phyloP scores from a whole-genome alignment of 1,140 invertebrate genomes.

The Atta texana region DNA sequence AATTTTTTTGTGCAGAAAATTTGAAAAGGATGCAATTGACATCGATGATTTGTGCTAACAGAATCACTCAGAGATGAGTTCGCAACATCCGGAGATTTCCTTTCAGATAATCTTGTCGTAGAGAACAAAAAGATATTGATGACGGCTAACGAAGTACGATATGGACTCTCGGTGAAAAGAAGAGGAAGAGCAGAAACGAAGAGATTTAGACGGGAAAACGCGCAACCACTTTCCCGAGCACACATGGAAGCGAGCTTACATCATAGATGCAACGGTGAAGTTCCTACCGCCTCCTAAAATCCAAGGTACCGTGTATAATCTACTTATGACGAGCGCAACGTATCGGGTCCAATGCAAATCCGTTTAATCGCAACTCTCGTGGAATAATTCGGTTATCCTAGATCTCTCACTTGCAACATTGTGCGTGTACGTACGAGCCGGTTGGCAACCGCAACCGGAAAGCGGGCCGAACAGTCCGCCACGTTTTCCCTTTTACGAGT shows the following conservation, averaged over 20 bases:
- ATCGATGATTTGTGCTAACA: neutral
- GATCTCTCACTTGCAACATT: slow-evolving; percentile 67
- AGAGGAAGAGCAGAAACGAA: neutral
- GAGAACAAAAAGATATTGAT: slow-evolving; percentile 33
- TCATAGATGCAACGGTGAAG: neutral
- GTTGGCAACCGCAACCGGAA: slow-evolving; percentile 56
- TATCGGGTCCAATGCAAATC: slow-evolving; percentile 68
- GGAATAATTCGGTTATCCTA: slow-evolving; percentile 77
- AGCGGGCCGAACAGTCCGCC: slow-evolving; percentile 26
- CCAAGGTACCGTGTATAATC: slow-evolving; percentile 49
- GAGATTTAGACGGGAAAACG: slow-evolving; percentile 10
- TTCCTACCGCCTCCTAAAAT: slow-evolving; percentile 39
- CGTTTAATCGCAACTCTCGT: slow-evolving; percentile 67
- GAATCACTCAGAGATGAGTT: slow-evolving; percentile 2
- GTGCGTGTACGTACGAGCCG: slow-evolving; percentile 50
- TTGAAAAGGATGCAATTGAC: neutral
- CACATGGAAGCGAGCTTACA: neutral
- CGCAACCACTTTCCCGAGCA: neutral
- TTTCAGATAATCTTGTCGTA: slow-evolving; percentile 35
- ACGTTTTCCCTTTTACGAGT: slow-evolving; percentile 58
- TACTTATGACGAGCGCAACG: slow-evolving; percentile 52
- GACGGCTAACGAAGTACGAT: slow-evolving; percentile 42
- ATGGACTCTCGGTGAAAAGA: neutral
- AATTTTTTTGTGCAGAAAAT: slow-evolving; percentile 16
- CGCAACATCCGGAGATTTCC: neutral